Conservation (phyloP, 1,140 invertebrate species). For the Musca domestica region DNA sequence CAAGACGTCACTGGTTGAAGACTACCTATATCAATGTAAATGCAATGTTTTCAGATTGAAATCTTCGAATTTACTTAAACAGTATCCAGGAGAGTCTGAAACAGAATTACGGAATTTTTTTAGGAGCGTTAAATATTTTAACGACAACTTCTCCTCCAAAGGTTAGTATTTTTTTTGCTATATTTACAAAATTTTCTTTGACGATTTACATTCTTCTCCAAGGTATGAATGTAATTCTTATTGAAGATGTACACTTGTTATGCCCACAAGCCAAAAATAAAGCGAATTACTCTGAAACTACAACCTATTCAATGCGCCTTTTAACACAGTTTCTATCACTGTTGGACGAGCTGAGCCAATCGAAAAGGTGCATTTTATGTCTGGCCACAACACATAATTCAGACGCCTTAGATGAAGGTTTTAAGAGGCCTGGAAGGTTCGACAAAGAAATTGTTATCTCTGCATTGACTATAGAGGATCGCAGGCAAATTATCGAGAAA, state of each 20-base stretch:
- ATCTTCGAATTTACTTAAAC: slow-evolving; percentile 36
- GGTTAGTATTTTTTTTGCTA: slow-evolving; percentile 27
- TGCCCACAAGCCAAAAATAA: slow-evolving; percentile 35
- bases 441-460: slow-evolving; percentile 58
- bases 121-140: slow-evolving; percentile 40
- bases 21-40: slow-evolving; percentile 32
- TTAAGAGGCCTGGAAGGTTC: slow-evolving; percentile 51
- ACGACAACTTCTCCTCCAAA: slow-evolving; percentile 29
- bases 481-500: slow-evolving; percentile 28
- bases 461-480: slow-evolving; percentile 58
- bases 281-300: slow-evolving; percentile 24
- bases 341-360: slow-evolving; percentile 46
- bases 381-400: slow-evolving; percentile 53
- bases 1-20: slow-evolving; percentile 35
- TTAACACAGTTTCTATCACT: slow-evolving; percentile 46
- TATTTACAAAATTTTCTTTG: neutral
- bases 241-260: slow-evolving; percentile 52
- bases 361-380: slow-evolving; percentile 41
- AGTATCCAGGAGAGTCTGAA: slow-evolving; percentile 56
- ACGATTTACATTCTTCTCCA: slow-evolving; percentile 16
- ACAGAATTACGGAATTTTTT: slow-evolving; percentile 50
- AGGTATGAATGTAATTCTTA: slow-evolving; percentile 42
- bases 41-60: slow-evolving; percentile 42
- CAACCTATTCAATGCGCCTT: slow-evolving; percentile 40
- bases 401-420: slow-evolving; percentile 44